Evolutionary conservation across 2,113 vertebrate species (phyloP), one percentile per base, ranked within the genome.

Genomic region (Onychostruthus taczanowskii): DNA sequence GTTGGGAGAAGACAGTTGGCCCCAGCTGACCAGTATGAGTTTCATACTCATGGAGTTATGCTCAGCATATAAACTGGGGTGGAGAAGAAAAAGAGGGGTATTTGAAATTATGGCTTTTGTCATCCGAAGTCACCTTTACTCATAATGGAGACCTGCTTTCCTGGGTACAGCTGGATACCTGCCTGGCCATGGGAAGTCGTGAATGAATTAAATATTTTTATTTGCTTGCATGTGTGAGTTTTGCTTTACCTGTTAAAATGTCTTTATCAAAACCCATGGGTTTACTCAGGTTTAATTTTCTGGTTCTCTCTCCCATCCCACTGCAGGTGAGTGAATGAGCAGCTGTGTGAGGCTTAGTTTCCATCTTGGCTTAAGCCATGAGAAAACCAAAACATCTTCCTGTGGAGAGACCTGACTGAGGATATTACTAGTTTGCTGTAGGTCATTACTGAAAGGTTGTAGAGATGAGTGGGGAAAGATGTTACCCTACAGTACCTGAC

Each of bases 231-330:
- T 0, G 2, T 0, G 1, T 6, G 4, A 8, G 10, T 73, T 88
- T 37, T 67, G 13, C 21, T 81, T 67, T 58, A 24, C 14, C 8
- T 88, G 19, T 58, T 53, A 77, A 84, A 72, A 13, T 43, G 7
- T 37, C 8, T 52, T 78, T 28, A 49, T 35, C 23, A 56, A 31
- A 62, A 24, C 6, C 12, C 16, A 9, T 6, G 33, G 12, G 11
- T 67, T 76, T 67, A 84, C 43, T 72, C 33, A 61, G 16, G 37
- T 66, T 76, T 35, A 30, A 4, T 19, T 22, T 70, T 43, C 10
- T 1, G 1, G 3, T 61, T 84, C 5, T 37, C 33, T 80, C 7
- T 6, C 14, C 8, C 6, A 24, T 84, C 2, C 11, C 2, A 3
- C 11, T 23, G 33, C 11, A 10, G 4, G 5, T 8, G 7, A 44